Percentiles rank a stretch among this genome's conserved stretches.
These are phyloP conservation scores for Smutsia gigantea DNA, from an alignment of 2,797 vertebrate species.

Conservation along the genomic window DNA sequence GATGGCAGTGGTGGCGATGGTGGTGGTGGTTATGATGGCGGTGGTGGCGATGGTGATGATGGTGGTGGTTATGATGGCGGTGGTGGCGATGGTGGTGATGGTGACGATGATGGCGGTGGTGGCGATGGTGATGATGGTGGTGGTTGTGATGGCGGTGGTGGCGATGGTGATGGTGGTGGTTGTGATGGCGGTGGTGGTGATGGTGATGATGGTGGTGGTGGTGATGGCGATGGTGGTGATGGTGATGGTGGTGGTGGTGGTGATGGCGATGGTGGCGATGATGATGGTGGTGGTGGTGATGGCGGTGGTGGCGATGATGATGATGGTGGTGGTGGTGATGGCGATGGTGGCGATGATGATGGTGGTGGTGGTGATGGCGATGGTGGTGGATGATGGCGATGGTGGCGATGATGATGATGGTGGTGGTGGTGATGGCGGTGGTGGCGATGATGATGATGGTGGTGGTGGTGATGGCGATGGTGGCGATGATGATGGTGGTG, in stretches of 20 bases:
- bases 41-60: accelerated
- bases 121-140: not conserved
- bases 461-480: too few species aligned
- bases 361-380: too few species aligned
- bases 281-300: not conserved
- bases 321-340: too few species aligned
- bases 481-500: too few species aligned
- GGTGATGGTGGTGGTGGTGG: not conserved
- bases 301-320: not conserved
- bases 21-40: accelerated
- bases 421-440: not conserved
- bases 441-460: not conserved
- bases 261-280: accelerated
- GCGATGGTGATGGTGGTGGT: not conserved
- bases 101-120: not conserved
- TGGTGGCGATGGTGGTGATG: not conserved
- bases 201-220: not conserved
- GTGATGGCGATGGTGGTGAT: not conserved
- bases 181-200: too few species aligned
- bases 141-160: not conserved
- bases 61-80: not conserved
- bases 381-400: not conserved
- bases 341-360: not conserved
- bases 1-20: accelerated
- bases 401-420: too few species aligned